phyloP scores from a whole-genome alignment of 1,140 invertebrate species.

The Palaemon carinicauda region DNA sequence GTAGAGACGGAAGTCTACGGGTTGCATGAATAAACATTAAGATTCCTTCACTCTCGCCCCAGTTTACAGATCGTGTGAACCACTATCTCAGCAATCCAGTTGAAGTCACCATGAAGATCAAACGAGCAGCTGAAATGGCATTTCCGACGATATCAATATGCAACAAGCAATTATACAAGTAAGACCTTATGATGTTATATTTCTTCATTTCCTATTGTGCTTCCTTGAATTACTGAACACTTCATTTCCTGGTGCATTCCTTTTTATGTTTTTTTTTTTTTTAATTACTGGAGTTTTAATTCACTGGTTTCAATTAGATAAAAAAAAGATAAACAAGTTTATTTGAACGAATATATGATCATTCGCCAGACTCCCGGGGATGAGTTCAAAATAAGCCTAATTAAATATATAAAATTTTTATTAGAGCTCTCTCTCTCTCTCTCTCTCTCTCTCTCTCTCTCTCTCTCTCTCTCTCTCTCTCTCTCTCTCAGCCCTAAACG shows the following conservation, averaged over 20 bases:
- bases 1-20: no score
- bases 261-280: neutral
- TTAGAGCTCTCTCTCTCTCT: neutral
- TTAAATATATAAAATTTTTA: no score
- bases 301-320: no score
- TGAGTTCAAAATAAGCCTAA: no score
- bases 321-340: no score
- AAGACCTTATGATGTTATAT: neutral
- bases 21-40: no score
- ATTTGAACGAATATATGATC: no score
- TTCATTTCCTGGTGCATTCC: neutral
- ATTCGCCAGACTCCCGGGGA: no score
- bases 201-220: neutral
- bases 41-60: neutral
- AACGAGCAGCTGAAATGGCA: neutral
- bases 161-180: neutral
- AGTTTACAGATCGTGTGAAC: neutral
- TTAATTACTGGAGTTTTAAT: no score
- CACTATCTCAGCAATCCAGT: slow-evolving; percentile 21
- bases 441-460: neutral
- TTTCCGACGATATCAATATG: slow-evolving; percentile 16
- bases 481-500: neutral
- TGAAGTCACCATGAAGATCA: slow-evolving; percentile 13
- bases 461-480: neutral
- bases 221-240: no score